Evolutionary conservation across 30 jellyfish, hydroid and myxozoan genomes (phyloP).

Genomic region (Hydra vulgaris): DNA sequence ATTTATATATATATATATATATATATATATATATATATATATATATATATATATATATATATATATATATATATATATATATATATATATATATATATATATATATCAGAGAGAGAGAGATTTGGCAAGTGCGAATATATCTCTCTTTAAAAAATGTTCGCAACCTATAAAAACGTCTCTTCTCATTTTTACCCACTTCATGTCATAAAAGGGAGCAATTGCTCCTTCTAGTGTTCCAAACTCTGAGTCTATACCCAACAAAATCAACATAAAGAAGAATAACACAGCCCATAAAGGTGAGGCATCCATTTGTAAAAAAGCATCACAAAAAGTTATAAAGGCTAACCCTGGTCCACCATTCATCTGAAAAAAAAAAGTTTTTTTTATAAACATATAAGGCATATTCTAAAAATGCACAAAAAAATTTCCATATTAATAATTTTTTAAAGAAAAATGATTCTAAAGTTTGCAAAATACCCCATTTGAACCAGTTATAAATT

Average conservation of each 20-base stretch:
- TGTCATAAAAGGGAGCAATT: slow-evolving; percentile 76
- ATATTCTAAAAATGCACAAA: neutral
- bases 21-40: too few species aligned
- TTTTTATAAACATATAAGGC: neutral
- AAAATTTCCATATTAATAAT: neutral
- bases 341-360: slow-evolving; percentile 96
- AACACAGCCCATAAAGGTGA: slow-evolving; percentile 85
- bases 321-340: slow-evolving; percentile 75
- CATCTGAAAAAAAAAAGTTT: slow-evolving; percentile 30
- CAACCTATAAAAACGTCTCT: slow-evolving; percentile 74
- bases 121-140: neutral
- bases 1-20: too few species aligned
- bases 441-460: slow-evolving; percentile 28
- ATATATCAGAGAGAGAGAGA: too few species aligned
- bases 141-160: neutral
- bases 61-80: too few species aligned
- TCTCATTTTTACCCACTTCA: slow-evolving; percentile 56
- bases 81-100: too few species aligned
- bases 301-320: slow-evolving; percentile 69
- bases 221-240: slow-evolving; percentile 92
- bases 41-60: too few species aligned
- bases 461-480: neutral
- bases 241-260: slow-evolving; percentile 84
- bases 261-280: slow-evolving; percentile 67
- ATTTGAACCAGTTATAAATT: slow-evolving; percentile 12